These are phyloP conservation scores for Alectoris magna DNA, from an alignment of 2,797 vertebrate species.

Conservation along the genomic window DNA sequence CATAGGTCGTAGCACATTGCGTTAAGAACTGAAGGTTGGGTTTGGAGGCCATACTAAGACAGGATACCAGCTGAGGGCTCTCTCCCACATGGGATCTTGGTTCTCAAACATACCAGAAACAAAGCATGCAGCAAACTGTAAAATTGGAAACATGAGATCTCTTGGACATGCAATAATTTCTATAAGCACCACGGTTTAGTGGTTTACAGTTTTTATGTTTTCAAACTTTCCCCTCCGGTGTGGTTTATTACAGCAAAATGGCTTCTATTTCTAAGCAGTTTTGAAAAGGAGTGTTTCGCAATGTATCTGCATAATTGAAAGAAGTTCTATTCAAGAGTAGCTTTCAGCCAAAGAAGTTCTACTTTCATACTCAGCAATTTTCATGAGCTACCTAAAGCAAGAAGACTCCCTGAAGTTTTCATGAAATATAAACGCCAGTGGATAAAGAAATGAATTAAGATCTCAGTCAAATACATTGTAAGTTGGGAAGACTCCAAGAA, in stretches of 20 bases:
- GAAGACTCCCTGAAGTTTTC: constrained; percentile 4
- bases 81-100: neutral
- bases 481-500: constrained; percentile 3
- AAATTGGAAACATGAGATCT: neutral
- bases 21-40: too few species aligned
- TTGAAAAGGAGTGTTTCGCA: neutral
- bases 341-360: constrained; percentile 1
- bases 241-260: neutral
- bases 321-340: neutral
- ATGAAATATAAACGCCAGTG: constrained; percentile 22
- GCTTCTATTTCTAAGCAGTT: neutral
- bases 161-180: neutral
- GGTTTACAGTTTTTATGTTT: neutral
- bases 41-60: too few species aligned
- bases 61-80: neutral
- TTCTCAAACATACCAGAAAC: neutral
- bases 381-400: neutral
- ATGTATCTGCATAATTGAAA: neutral
- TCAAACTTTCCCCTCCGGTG: neutral
- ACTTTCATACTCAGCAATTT: constrained; percentile 6
- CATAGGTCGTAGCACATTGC: too few species aligned
- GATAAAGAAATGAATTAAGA: constrained; percentile 40
- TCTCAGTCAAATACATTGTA: neutral
- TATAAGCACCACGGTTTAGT: neutral
- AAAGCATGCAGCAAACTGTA: neutral